Evolutionary conservation across 2,113 vertebrate genomes (phyloP), one percentile per base, ranked within the genome.

Genomic region (Nycticryphes semicollaris): DNA sequence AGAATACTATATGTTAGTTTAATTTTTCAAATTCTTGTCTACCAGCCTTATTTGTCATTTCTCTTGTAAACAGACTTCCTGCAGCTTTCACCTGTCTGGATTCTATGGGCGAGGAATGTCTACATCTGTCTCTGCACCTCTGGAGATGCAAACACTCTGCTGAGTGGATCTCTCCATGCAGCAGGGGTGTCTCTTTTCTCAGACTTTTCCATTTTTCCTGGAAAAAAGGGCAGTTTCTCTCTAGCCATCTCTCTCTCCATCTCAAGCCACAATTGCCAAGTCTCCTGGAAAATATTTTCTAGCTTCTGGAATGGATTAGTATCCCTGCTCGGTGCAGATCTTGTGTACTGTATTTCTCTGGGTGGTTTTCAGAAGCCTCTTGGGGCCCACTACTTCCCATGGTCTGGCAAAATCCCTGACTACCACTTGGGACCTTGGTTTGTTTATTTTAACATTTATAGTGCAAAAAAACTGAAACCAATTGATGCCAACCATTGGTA

Each of bases 271-370:
- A 93, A 77, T 84, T 95, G 89, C 94, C 95, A 86, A 91, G 90
- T 79, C 89, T 95, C 92, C 91, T 96, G 95, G 96, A 97, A 97
- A 96, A 95, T 96, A 96, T 95, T 96, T 95, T 93, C 89, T 87
- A 93, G 81, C 74, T 97, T 96, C 96, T 95, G 94, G 95, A 96
- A 95, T 4, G 16, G 77, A 96, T 96, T 95, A 95, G 92, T 87
- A 59, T 96, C 81, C 93, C 72, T 89, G 31, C 69, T 96, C 27
- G 7, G 87, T 93, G 84, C 83, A 94, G 84, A 84, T 92, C 78
- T 89, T 93, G 85, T 92, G 89, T 80, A 70, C 78, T 84, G 39
- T 73, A 73, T 92, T 96, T 93, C 89, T 91, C 78, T 94, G 92
- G 84, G 91, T 94, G 92, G 94, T 94, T 97, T 96, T 96, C 87